Evolutionary conservation across 2,797 vertebrate genomes (phyloP).

Genomic region (Xiphophorus birchmanni): DNA sequence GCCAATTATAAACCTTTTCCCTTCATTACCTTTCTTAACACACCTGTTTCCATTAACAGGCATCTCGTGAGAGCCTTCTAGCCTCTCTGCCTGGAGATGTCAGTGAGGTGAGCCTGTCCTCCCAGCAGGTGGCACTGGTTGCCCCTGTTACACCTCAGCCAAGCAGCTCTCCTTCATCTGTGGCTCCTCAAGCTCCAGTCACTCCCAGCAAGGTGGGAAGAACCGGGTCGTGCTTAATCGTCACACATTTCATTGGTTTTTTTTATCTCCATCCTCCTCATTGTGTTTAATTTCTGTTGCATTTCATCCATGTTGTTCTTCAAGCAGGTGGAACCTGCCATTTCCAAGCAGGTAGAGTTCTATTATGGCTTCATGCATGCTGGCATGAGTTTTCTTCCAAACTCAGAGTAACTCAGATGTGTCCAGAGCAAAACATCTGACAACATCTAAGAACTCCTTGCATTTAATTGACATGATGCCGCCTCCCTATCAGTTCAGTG

Average conservation of each 20-base stretch:
- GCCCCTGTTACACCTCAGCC: slow-evolving; percentile 88
- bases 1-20: background rate
- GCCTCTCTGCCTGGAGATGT: slow-evolving; percentile 87
- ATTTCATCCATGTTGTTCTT: slow-evolving; percentile 55
- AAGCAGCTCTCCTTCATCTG: slow-evolving; percentile 73
- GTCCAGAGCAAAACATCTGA: background rate
- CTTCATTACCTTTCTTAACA: background rate
- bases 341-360: slow-evolving; percentile 76
- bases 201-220: slow-evolving; percentile 87
- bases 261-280: slow-evolving; percentile 7
- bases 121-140: slow-evolving; percentile 87
- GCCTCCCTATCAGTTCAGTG: too few relatives aligned
- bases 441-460: slow-evolving; percentile 15
- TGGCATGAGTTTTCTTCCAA: slow-evolving; percentile 62
- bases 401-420: slow-evolving; percentile 1
- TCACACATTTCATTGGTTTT: background rate
- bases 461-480: background rate
- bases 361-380: slow-evolving; percentile 50
- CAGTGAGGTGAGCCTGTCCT: slow-evolving; percentile 86
- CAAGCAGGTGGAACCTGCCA: slow-evolving; percentile 66
- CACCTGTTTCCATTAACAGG: slow-evolving; percentile 67
- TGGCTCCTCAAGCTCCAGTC: slow-evolving; percentile 63
- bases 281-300: slow-evolving; percentile 19
- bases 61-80: slow-evolving; percentile 78
- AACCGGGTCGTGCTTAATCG: background rate